Percentiles rank a stretch among this genome's conserved stretches.
phyloP scores from a whole-genome alignment of 2,888 invertebrate species.

The Halictus ligatus region DNA sequence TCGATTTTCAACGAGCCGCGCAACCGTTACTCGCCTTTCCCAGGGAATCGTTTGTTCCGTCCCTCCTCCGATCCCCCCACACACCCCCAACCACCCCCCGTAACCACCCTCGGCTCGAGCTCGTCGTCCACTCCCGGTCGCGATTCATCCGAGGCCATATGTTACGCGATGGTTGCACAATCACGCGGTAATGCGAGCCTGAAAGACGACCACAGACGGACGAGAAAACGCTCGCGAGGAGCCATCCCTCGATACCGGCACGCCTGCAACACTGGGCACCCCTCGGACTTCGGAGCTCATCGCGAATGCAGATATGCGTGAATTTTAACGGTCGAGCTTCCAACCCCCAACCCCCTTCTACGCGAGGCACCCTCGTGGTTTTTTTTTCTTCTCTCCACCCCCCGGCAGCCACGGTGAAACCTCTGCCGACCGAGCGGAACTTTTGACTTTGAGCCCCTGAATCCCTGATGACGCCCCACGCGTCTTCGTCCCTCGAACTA shows the following conservation, averaged over 20 bases:
- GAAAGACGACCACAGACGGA: slow-evolving; percentile 8
- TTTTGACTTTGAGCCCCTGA: not conserved
- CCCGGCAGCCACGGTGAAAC: not conserved
- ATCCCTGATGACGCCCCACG: not conserved
- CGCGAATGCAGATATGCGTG: slow-evolving; percentile 9
- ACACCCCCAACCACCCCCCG: too few relatives aligned
- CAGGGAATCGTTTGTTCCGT: slow-evolving; percentile 38
- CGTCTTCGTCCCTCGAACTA: not conserved
- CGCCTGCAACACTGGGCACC: not conserved
- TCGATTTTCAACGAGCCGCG: slow-evolving; percentile 51
- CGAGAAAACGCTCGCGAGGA: slow-evolving; percentile 9
- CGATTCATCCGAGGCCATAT: slow-evolving; percentile 25
- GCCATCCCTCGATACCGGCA: not conserved
- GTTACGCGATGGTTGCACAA: slow-evolving; percentile 28
- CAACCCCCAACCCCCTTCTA: not conserved
- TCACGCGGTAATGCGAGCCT: slow-evolving; percentile 15
- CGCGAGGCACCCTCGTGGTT: not conserved
- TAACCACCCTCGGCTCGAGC: not conserved
- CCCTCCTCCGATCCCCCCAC: not conserved
- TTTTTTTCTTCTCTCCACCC: not conserved
- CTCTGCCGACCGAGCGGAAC: not conserved
- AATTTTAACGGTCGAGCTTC: slow-evolving; percentile 13
- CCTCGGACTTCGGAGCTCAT: not conserved
- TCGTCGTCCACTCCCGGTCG: slow-evolving; percentile 6
- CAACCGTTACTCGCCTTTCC: slow-evolving; percentile 37